Conservation (phyloP, 2,888 invertebrate genomes). For the Tolmerus cingulatus region DNA sequence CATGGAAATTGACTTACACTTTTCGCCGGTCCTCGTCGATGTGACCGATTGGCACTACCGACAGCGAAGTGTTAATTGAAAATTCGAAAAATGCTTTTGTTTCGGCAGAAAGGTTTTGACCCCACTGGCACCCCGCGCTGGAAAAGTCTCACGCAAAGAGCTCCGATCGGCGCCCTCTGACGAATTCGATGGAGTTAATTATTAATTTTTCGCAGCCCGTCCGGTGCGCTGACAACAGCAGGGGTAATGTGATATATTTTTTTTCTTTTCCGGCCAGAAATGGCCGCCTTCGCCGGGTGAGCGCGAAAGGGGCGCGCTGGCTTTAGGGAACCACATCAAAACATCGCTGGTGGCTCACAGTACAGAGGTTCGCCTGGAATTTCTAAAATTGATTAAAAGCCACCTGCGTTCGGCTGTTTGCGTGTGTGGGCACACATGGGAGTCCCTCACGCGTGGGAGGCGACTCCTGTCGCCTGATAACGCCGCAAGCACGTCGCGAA, state of each 20-base stretch:
- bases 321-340: not conserved
- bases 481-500: not conserved
- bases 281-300: not conserved
- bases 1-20: not conserved
- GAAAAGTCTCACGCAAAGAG: not conserved
- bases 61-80: not conserved
- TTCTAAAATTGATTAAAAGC: constrained; percentile 33
- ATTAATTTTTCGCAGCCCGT: not conserved
- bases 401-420: constrained; percentile 18
- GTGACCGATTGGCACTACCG: not conserved
- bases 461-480: constrained; percentile 12
- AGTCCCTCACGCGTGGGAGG: not conserved
- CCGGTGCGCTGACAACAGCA: not conserved
- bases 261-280: not conserved
- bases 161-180: not conserved
- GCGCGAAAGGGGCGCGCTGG: not conserved
- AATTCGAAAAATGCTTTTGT: not conserved
- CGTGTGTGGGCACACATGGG: not conserved
- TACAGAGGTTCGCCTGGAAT: not conserved
- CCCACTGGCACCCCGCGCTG: not conserved
- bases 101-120: not conserved
- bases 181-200: not conserved
- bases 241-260: not conserved
- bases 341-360: not conserved
- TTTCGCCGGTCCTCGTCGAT: not conserved